Base-by-base conservation (phyloP, 2,113 vertebrate species). In the Triplophysa dalaica region DNA sequence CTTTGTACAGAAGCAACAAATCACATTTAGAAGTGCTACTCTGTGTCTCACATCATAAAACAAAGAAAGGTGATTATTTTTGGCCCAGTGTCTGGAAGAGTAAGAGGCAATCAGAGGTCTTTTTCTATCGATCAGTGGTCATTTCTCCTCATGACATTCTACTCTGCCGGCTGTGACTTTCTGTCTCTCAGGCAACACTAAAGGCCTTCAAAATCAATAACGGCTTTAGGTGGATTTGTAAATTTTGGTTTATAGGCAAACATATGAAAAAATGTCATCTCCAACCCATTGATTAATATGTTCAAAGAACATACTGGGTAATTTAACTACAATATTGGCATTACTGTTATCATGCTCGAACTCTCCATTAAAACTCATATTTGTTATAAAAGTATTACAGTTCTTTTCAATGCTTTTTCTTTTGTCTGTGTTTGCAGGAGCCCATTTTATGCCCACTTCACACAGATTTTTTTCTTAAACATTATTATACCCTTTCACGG, bases 201-300 rank as follows among this genome's bases (percentile, higher is more conserved):
- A 76, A 76, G 22, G 74, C 22, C 75, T 77, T 65, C 33, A 52
- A 76, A 76, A 76, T 76, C 74, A 76, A 76, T 76, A 76, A 33
- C 26, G 4, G 61, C 61, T 76, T 24, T 64, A 21, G 74, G 61
- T 76, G 43, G 45, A 76, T 76, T 76, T 76, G 45, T 64, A 76
- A 52, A 76, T 38, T 61, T 52, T 76, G 43, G 41, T 43, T 76
- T 21, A 54, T n/a, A 65, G 19, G 22, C 41, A 61, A 62, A 61
- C n/a, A 75, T 75, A 26, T 63, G 62, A 75, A 75, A 60, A 50
- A 60, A 45, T 16, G 43, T 76, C 62, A 65, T 76, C n/a, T 12
- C 33, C 7, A 52, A 48, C n/a, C 16, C 26, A 38, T 66, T 66
- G 19, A 43, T 38, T 64, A 10, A 12, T 54, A 54, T 66, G 61